Evolutionary conservation across 2,113 vertebrate genomes (phyloP), one percentile per base, ranked within the genome.

Genomic region (Brachypteracias leptosomus): DNA sequence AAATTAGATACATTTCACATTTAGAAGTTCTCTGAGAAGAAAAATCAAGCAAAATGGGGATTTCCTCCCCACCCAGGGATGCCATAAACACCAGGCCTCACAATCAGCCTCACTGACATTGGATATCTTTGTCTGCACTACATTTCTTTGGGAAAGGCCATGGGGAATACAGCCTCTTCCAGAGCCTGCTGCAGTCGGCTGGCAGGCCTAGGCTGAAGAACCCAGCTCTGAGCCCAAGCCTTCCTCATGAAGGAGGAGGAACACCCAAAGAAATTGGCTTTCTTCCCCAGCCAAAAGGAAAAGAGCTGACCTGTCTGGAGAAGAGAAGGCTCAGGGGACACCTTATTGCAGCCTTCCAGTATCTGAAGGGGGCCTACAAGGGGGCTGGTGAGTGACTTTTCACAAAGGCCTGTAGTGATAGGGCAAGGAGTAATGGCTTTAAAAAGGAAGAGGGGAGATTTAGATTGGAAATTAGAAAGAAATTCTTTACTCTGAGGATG

Each of bases 141-240:
- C 0, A 0, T 29, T 63, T 4, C 4, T 59, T 72, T 10, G 2
- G 38, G 33, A 70, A 68, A 57, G 40, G 19, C 52, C 8, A 2
- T 19, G 22, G 15, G 52, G 58, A 66, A 54, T 11, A 24, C 16
- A 89, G 10, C 13, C 16, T 88, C 11, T 6, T 6, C 25, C n/a
- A 66, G 36, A 71, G 36, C 20, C 20, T 58, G 42, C 61, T 36
- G 35, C 29, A 49, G n/a, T 13, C 1, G 1, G 21, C 8, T 7
- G 16, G 38, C 47, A 3, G 1, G 35, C 26, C 38, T 46, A 63
- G 38, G 11, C 17, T 83, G 58, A 22, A 78, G 22, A 49, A 44
- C 25, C 36, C 21, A 28, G 36, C 46, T 36, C 71, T 8, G 40
- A 77, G 16, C 13, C 22, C 58, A 68, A 79, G n/a, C 10, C 6